Evolutionary conservation across 2,888 invertebrate genomes (phyloP).

Genomic region (Diarsia mendica): DNA sequence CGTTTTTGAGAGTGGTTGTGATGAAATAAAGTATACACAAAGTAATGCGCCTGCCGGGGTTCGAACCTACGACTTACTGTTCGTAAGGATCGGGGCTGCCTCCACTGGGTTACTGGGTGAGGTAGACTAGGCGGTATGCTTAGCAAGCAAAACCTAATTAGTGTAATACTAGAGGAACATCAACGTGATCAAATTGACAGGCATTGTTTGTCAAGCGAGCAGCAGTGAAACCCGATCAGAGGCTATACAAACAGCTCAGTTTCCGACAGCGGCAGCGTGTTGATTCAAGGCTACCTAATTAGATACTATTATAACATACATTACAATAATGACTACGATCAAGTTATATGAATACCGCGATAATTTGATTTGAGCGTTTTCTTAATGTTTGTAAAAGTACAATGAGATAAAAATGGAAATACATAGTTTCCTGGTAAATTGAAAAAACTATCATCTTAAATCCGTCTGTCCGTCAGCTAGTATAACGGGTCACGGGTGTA

Average conservation of each 20-base stretch:
- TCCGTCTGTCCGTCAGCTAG: neutral
- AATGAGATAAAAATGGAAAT: neutral
- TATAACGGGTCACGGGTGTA: neutral
- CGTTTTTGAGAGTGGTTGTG: too few relatives aligned
- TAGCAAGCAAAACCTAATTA: neutral
- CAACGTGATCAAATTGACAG: neutral
- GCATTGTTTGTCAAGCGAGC: neutral
- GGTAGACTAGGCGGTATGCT: neutral
- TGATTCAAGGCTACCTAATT: neutral
- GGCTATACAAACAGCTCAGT: neutral
- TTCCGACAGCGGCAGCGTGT: neutral
- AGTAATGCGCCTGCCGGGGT: too few relatives aligned
- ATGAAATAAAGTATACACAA: too few relatives aligned
- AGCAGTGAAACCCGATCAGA: neutral
- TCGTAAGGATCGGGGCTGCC: too few relatives aligned
- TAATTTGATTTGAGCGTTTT: neutral
- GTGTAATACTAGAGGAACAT: neutral
- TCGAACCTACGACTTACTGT: too few relatives aligned
- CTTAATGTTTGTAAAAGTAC: neutral
- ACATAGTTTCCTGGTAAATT: neutral
- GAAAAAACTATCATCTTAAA: neutral
- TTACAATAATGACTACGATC: neutral
- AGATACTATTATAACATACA: neutral
- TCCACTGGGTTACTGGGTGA: too few relatives aligned
- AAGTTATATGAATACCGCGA: neutral